phyloP scores from a whole-genome alignment of 2,113 vertebrate species.

The Stomatorhinus ivindoensis region DNA sequence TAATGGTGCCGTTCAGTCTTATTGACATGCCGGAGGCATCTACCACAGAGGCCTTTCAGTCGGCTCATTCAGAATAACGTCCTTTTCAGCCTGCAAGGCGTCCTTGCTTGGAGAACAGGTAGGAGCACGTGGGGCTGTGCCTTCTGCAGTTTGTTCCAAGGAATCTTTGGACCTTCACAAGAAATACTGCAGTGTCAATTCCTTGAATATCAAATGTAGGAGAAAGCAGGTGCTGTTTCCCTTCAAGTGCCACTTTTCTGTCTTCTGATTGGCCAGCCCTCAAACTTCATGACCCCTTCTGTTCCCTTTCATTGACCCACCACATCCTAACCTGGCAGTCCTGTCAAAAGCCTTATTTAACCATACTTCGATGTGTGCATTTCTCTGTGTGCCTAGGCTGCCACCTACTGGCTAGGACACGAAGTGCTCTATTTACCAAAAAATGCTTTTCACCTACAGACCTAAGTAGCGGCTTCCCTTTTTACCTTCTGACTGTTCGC shows the following conservation, averaged over 20 bases:
- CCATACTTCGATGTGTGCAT: background rate
- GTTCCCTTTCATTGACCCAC: background rate
- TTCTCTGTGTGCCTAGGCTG: constrained; percentile 14
- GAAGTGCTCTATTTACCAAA: background rate
- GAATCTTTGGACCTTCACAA: background rate
- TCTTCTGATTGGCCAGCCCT: background rate
- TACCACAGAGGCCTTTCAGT: background rate
- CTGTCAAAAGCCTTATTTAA: background rate
- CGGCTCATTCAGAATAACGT: background rate
- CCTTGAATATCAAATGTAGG: background rate
- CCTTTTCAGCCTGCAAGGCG: background rate
- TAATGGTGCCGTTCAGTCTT: background rate
- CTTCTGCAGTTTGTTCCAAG: background rate
- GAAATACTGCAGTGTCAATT: background rate
- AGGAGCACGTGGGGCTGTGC: background rate
- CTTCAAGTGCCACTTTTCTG: background rate
- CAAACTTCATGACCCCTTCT: background rate
- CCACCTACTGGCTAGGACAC: constrained; percentile 20
- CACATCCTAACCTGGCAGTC: background rate
- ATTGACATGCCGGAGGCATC: background rate
- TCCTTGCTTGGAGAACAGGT: background rate
- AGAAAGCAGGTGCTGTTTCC: background rate
- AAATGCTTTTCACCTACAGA: background rate
- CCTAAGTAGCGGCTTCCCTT: background rate
- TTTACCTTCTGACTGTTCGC: background rate